Evolutionary conservation across 2,113 vertebrate species (phyloP).

Genomic region (Elephas maximus): DNA sequence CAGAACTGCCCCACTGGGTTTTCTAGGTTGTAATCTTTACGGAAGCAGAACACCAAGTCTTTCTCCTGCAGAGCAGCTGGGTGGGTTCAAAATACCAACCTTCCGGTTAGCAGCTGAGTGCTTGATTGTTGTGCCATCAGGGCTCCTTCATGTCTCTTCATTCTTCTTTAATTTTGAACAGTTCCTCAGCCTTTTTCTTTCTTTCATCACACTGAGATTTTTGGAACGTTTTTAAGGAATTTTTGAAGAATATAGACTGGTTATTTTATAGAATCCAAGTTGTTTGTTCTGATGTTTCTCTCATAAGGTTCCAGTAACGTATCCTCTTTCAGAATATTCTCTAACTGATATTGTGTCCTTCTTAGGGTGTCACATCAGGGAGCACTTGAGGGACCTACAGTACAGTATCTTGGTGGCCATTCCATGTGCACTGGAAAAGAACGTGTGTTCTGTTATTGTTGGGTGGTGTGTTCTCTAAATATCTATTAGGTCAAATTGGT

Average conservation of each 20-base stretch:
- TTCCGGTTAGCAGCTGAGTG: too few species aligned
- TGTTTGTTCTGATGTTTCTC: slow-evolving; percentile 10
- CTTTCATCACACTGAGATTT: not conserved
- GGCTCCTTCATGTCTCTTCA: not conserved
- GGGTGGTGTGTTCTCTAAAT: not conserved
- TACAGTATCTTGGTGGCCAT: not conserved
- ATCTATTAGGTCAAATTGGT: not conserved
- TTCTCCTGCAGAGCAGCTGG: too few species aligned
- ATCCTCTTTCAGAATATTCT: not conserved
- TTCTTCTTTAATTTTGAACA: not conserved
- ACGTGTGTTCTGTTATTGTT: not conserved
- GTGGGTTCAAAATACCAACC: too few species aligned
- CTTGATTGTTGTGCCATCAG: too few species aligned
- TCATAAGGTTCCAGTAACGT: not conserved
- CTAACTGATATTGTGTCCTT: not conserved
- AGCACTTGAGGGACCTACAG: not conserved
- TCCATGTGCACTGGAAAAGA: not conserved
- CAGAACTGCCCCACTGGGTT: too few species aligned
- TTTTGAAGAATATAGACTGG: not conserved
- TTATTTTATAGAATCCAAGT: not conserved
- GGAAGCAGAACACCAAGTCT: too few species aligned
- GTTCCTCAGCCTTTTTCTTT: not conserved
- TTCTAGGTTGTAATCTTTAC: too few species aligned
- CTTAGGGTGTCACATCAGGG: not conserved
- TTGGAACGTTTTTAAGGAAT: not conserved